Percentiles rank a stretch among this genome's conserved stretches.
These are phyloP conservation scores for Chaetophractus vellerosus DNA, from an alignment of 2,797 vertebrate genomes.

Conservation along the genomic window DNA sequence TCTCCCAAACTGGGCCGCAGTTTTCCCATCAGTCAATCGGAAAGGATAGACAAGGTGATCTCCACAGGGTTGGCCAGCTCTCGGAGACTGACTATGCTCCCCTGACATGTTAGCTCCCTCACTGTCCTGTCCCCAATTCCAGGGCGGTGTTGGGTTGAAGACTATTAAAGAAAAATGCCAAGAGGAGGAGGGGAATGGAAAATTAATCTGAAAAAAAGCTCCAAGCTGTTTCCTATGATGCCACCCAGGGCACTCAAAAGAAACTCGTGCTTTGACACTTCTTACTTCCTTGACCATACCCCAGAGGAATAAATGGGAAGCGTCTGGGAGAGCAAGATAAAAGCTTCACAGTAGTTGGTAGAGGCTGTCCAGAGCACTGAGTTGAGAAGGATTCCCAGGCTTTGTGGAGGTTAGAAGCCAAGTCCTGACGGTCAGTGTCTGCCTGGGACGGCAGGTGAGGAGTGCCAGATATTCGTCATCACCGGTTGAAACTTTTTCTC, in stretches of 20 bases:
- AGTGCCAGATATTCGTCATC: neutral
- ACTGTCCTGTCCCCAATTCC: neutral
- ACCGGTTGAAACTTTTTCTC: neutral
- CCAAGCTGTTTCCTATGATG: neutral
- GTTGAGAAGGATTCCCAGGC: neutral
- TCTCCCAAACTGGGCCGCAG: neutral
- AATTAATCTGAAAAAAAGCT: slow-evolving; percentile 32
- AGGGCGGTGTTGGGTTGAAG: neutral
- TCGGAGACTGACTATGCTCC: neutral
- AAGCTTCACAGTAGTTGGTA: neutral
- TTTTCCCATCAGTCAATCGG: neutral
- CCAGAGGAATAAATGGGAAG: neutral
- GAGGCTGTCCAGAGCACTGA: neutral
- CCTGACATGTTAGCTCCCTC: neutral
- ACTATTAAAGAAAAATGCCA: neutral
- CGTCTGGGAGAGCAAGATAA: neutral
- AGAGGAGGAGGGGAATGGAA: neutral
- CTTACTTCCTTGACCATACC: neutral
- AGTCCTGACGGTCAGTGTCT: neutral
- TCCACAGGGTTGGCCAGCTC: neutral
- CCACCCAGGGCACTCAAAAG: neutral
- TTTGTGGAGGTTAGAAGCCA: neutral
- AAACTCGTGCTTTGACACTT: neutral
- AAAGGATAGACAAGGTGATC: neutral
- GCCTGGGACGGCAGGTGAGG: neutral